These are phyloP conservation scores for Cephalopterus ornatus DNA, from an alignment of 2,113 vertebrate species.

Conservation along the genomic window DNA sequence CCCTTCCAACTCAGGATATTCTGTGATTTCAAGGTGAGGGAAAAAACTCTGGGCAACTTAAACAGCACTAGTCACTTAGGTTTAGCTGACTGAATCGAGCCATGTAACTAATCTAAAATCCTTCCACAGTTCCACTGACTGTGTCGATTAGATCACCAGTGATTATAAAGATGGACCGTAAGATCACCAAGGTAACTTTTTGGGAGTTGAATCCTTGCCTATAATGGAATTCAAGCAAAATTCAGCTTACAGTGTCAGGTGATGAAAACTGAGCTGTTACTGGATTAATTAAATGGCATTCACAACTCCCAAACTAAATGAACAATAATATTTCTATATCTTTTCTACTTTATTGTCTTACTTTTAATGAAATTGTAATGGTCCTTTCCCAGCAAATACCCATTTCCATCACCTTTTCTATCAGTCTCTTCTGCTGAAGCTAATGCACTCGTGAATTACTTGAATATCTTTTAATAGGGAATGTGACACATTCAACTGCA, in stretches of 20 bases:
- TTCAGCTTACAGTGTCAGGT: background rate
- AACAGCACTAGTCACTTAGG: background rate
- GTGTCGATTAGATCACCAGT: background rate
- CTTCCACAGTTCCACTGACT: background rate
- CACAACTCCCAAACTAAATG: background rate
- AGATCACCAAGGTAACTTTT: background rate
- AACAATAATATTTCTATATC: background rate
- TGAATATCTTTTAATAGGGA: background rate
- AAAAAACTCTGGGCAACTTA: background rate
- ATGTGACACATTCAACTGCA: background rate
- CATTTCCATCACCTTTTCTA: background rate
- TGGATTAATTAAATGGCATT: background rate
- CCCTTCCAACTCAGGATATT: background rate
- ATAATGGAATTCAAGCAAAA: background rate
- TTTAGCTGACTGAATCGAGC: background rate
- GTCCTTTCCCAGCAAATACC: background rate
- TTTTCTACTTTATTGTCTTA: background rate
- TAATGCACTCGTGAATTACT: background rate
- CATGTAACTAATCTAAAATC: background rate
- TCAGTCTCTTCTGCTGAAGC: background rate
- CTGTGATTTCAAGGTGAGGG: background rate
- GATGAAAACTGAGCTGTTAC: background rate
- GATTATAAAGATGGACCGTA: background rate
- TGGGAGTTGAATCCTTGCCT: background rate
- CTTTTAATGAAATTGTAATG: background rate